Percentiles rank a stretch among this genome's conserved stretches.
These are phyloP conservation scores for Sweltsa coloradensis DNA, from an alignment of 1,140 invertebrate species.

Conservation along the genomic window DNA sequence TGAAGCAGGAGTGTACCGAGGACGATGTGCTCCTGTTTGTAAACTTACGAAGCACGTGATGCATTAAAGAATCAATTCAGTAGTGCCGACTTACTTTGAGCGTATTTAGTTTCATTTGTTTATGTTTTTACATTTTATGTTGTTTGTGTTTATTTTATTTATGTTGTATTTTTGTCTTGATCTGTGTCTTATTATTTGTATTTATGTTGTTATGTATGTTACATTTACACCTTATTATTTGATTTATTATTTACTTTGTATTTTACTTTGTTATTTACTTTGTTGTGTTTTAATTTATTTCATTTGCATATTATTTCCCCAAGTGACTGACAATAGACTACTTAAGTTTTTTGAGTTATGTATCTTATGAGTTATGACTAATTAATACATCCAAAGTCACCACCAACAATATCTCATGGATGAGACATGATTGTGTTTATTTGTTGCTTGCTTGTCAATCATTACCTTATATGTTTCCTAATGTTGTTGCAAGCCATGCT, in stretches of 20 bases:
- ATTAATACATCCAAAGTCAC: too few species aligned
- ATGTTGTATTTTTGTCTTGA: conserved; percentile 18
- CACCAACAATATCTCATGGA: too few species aligned
- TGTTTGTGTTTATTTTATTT: conserved; percentile 3
- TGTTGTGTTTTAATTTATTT: conserved; percentile 3
- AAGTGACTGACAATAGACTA: neutral
- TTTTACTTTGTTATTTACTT: conserved; percentile 16
- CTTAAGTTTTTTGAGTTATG: neutral
- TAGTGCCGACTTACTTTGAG: too few species aligned
- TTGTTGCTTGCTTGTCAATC: too few species aligned
- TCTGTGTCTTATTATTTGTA: conserved; percentile 11
- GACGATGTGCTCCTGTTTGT: too few species aligned
- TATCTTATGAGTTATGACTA: neutral
- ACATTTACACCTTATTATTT: conserved; percentile 10
- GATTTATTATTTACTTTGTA: conserved; percentile 8
- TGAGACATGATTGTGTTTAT: too few species aligned
- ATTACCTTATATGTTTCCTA: too few species aligned
- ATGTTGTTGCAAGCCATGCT: too few species aligned
- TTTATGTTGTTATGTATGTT: conserved; percentile 5
- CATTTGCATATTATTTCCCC: neutral
- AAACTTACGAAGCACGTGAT: too few species aligned
- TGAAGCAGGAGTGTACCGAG: too few species aligned
- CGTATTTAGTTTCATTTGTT: too few species aligned
- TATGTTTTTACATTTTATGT: conserved; percentile 4
- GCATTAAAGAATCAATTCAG: too few species aligned